Evolutionary conservation across 2,888 invertebrate genomes (phyloP), one percentile per base, ranked within the genome.

Genomic region (Plebejus argus): DNA sequence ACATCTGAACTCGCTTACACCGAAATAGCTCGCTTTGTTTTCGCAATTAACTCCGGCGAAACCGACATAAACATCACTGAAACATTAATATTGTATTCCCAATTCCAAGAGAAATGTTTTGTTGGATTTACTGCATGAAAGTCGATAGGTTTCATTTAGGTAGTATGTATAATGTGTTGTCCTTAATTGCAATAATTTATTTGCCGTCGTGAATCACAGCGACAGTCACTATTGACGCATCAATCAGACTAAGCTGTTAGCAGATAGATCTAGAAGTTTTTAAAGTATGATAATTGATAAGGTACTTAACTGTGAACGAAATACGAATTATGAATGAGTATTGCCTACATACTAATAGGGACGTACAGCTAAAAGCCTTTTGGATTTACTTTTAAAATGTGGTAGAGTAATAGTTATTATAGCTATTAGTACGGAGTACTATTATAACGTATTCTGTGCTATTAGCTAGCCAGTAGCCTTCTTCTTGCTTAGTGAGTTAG

Each of bases 11-110:
- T 86, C 87, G 86, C 88, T 86, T 86, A 84, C 84, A 89, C 92
- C 90, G 89, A 91, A 92, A 93, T 92, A 93, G 88, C 89, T 84
- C 83, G 88, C 91, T 91, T 91, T 90, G 90, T 89, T 87, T 88
- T 89, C 85, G 91, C 90, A 86, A 91, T 82, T 79, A 83, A 83
- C 81, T 80, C 77, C 79, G 78, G 79, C 79, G 77, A 56, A 45
- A 58, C 72, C 45, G 77, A 23, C 70, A 53, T 71, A 58, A 72
- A 72, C 49, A 74, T 66, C 15, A 66, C 66, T 33, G 28, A 66
- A 66, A 66, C 66, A 66, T 66, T 66, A 66, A 66, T 66, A 66
- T 66, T 66, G 66, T 66, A 66, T 66, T 66, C 28, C 66, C 0
- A 33, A 33, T 66, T 33, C 15, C 66, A 3, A 66, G 66, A 66